A percentile compares a stretch with the other conserved stretches of the same genome.
phyloP scores from a whole-genome alignment of 2,113 vertebrate species.

The Sigmodon hispidus region DNA sequence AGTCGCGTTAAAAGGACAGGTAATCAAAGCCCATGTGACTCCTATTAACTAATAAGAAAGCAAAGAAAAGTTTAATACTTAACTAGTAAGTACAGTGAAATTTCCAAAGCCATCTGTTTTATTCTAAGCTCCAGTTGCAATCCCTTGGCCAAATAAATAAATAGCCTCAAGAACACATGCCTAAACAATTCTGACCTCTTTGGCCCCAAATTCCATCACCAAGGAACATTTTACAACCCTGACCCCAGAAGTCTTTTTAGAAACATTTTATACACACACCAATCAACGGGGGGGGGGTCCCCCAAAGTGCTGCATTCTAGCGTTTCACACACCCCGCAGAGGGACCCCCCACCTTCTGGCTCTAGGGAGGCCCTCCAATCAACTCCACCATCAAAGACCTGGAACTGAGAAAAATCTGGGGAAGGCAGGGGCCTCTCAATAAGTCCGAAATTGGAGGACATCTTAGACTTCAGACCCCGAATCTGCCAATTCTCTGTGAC shows the following conservation, averaged over 20 bases:
- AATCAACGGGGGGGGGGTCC: neutral
- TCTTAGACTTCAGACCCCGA: constrained; percentile 13
- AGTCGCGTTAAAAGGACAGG: neutral
- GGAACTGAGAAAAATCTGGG: neutral
- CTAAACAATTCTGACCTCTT: neutral
- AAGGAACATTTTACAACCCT: too few relatives aligned
- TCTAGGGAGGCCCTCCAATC: neutral
- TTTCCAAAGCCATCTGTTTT: neutral
- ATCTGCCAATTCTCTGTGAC: constrained; percentile 58
- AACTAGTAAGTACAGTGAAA: constrained; percentile 11
- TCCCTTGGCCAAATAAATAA: neutral
- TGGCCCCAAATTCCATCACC: neutral
- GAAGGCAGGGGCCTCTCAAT: neutral
- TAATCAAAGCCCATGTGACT: constrained; percentile 60
- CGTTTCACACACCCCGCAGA: neutral
- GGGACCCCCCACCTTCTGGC: too few relatives aligned
- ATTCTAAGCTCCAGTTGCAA: neutral
- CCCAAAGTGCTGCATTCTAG: neutral
- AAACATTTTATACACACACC: neutral
- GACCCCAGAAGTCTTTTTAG: neutral
- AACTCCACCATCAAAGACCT: neutral
- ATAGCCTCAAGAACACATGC: neutral
- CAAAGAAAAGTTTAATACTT: constrained; percentile 50
- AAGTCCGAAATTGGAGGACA: constrained; percentile 46
- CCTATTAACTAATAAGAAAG: constrained; percentile 40